Conservation (phyloP, 2,888 invertebrate genomes). For the Drosophila dives region DNA sequence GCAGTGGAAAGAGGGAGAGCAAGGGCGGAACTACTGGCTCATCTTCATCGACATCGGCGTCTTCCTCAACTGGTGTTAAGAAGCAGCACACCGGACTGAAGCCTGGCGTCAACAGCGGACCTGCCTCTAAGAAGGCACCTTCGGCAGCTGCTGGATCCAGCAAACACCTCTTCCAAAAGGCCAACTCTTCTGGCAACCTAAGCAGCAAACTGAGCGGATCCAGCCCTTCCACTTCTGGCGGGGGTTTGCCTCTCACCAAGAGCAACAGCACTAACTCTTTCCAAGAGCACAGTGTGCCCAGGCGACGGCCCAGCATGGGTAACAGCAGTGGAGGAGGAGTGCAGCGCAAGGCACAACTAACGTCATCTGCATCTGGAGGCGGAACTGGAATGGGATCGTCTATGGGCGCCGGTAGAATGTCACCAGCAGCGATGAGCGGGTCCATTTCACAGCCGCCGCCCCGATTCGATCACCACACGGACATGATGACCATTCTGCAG, state of each 20-base stretch:
- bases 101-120: constrained; percentile 94
- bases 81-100: constrained; percentile 93
- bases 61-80: constrained; percentile 52
- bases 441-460: constrained; percentile 80
- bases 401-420: constrained; percentile 44
- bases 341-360: constrained; percentile 49
- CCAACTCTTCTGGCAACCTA: constrained; percentile 83
- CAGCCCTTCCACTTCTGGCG: constrained; percentile 40
- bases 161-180: constrained; percentile 84
- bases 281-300: constrained; percentile 65
- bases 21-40: constrained; percentile 25
- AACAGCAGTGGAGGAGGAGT: constrained; percentile 33
- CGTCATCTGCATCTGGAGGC: background rate
- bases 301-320: constrained; percentile 68
- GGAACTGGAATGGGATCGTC: constrained; percentile 23
- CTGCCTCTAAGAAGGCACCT: constrained; percentile 89
- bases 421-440: constrained; percentile 61
- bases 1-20: constrained; percentile 85
- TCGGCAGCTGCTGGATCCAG: constrained; percentile 83
- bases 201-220: constrained; percentile 73
- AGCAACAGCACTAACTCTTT: constrained; percentile 84
- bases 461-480: constrained; percentile 81
- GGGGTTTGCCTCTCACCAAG: constrained; percentile 74
- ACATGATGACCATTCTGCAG: constrained; percentile 86
- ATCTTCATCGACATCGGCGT: constrained; percentile 4